These are phyloP conservation scores for Druon quercuslanigerum DNA, from an alignment of 1,140 invertebrate species.

Conservation along the genomic window DNA sequence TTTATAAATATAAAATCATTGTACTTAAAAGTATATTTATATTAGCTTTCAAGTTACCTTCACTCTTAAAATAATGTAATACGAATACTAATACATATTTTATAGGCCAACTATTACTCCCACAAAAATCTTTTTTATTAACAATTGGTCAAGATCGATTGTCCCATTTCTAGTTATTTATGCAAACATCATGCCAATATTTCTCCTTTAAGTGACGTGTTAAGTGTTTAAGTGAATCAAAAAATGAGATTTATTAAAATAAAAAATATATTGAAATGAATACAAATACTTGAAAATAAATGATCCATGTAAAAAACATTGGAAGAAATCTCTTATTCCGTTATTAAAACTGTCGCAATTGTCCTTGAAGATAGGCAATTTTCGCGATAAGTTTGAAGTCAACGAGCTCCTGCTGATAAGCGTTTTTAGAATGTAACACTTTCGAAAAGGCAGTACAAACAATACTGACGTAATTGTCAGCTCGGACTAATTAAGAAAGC, in stretches of 20 bases:
- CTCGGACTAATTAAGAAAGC: constrained; percentile 53
- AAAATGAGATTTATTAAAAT: neutral
- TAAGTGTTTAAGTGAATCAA: too few relatives aligned
- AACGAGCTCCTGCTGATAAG: constrained; percentile 38
- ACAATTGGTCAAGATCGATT: too few relatives aligned
- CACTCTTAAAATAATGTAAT: too few relatives aligned
- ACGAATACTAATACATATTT: too few relatives aligned
- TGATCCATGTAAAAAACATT: neutral
- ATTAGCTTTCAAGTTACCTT: too few relatives aligned
- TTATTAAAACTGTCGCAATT: neutral
- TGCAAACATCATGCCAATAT: too few relatives aligned
- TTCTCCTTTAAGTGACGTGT: too few relatives aligned
- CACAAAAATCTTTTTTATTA: too few relatives aligned
- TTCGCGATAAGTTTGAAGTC: constrained; percentile 42
- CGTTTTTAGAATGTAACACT: constrained; percentile 41
- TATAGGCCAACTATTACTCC: too few relatives aligned
- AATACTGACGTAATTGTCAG: constrained; percentile 48
- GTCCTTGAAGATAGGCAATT: constrained; percentile 19
- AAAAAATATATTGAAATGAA: neutral
- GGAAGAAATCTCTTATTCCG: neutral
- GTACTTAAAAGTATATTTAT: too few relatives aligned
- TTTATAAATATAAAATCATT: too few relatives aligned
- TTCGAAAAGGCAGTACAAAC: constrained; percentile 26
- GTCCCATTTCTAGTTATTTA: too few relatives aligned
- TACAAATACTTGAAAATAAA: neutral